Conservation (phyloP, 1,140 invertebrate genomes). For the Cryptotermes secundus region DNA sequence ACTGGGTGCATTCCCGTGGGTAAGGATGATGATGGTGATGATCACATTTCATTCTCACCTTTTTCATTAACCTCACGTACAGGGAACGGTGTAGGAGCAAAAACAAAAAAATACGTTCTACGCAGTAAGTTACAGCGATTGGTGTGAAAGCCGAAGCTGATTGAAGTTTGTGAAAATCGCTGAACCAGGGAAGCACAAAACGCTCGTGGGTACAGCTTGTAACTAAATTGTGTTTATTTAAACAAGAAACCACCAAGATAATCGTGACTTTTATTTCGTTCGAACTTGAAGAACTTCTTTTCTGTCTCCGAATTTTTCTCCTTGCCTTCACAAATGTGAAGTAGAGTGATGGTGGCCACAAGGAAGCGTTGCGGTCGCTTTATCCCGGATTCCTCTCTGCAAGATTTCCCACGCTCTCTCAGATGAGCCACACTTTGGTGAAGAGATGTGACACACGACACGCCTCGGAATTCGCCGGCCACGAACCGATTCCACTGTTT, state of each 20-base stretch:
- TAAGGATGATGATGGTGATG: too few relatives aligned
- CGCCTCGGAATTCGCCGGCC: not conserved
- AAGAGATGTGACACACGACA: not conserved
- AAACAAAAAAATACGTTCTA: not conserved
- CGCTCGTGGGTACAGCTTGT: not conserved
- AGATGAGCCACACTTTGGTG: not conserved
- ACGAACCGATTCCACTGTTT: not conserved
- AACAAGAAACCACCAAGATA: conserved; percentile 16
- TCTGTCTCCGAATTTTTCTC: not conserved
- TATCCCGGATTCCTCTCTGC: not conserved
- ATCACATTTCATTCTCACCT: not conserved
- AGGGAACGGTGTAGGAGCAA: not conserved
- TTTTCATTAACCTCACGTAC: not conserved
- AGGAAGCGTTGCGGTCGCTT: too few relatives aligned
- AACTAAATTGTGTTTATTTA: conserved; percentile 16
- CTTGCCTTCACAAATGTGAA: not conserved
- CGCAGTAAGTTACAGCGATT: not conserved
- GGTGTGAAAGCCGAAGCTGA: not conserved
- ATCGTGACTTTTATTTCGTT: not conserved
- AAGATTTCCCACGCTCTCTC: not conserved
- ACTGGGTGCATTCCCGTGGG: too few relatives aligned
- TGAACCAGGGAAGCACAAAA: conserved; percentile 9
- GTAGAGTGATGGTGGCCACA: not conserved
- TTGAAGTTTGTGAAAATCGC: conserved; percentile 10
- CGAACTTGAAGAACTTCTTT: not conserved